Base-by-base conservation (phyloP, 2,113 vertebrate genomes). In the Poeciliopsis retropinna region DNA sequence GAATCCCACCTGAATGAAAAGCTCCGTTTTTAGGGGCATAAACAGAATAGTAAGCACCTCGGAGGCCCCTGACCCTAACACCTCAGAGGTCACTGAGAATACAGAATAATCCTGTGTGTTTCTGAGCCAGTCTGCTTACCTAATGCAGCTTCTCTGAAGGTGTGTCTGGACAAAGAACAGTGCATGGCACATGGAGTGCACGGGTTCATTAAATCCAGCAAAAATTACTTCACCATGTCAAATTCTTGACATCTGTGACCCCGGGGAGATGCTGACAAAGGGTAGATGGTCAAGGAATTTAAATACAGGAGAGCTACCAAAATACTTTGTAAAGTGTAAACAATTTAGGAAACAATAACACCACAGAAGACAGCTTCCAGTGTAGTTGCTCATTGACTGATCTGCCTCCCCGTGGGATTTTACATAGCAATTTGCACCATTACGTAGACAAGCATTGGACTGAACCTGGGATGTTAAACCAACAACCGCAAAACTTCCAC, bases 61-160 rank as follows among this genome's bases (percentile, higher is more conserved):
- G 22, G 74, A 28, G 78, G 68, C 80, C 85, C 85, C 73, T 86
- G 67, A 92, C 90, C 88, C 81, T 76, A 83, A 92, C 88, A 85
- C 91, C 88, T 82, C 60, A 78, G 74, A 84, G 91, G 89, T 90
- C 85, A 27, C 63, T 31, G 25, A 69, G 15, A 60, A 83, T 68
- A 78, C 81, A 79, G 81, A 84, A 81, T 67, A 77, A 84, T 72
- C 64, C 67, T 85, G 80, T 89, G 82, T 14, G 77, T 89, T 89
- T 83, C 84, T 71, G 44, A 25, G 15, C 71, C 82, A 70, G 78
- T 73, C 79, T 87, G 81, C 69, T 79, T 76, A 72, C 78, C 76
- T 75, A 57, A 70, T 76, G 73, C 28, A 84, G 64, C 67, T 63
- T 67, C 51, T 81, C 73, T 15, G 17, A 63, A 91, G 87, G 88